These are phyloP conservation scores for Gryon sp. DNA, from an alignment of 1,140 invertebrate species.

Conservation along the genomic window DNA sequence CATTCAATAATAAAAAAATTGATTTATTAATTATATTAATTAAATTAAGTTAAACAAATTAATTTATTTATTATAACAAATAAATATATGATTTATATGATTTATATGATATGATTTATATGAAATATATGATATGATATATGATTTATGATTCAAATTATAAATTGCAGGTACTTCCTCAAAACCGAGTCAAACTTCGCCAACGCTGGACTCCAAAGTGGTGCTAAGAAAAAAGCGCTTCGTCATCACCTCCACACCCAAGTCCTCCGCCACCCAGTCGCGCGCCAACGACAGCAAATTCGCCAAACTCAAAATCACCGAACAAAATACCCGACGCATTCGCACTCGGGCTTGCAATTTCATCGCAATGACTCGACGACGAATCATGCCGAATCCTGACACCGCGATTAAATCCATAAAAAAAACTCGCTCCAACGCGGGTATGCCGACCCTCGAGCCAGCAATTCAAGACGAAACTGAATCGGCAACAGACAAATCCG, in stretches of 20 bases:
- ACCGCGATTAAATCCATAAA: conserved; percentile 19
- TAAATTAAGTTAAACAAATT: too few species aligned
- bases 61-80: too few species aligned
- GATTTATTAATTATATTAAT: too few species aligned
- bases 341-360: conserved; percentile 33
- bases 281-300: conserved; percentile 74
- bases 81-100: too few species aligned
- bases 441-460: conserved; percentile 68
- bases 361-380: conserved; percentile 7
- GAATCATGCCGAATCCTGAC: conserved; percentile 4
- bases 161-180: conserved; percentile 12
- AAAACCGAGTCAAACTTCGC: background rate
- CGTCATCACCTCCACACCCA: conserved; percentile 40
- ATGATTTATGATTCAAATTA: too few species aligned
- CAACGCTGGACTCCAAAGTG: conserved; percentile 13
- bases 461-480: conserved; percentile 39
- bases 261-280: conserved; percentile 66
- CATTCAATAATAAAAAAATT: too few species aligned
- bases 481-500: conserved; percentile 19
- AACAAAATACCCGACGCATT: conserved; percentile 17
- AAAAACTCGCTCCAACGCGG: conserved; percentile 1
- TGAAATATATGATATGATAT: too few species aligned
- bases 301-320: conserved; percentile 58
- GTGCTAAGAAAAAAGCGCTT: conserved; percentile 33
- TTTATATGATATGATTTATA: too few species aligned